Conservation (phyloP, 1,140 invertebrate species). For the Lasioglossum baleicum region DNA sequence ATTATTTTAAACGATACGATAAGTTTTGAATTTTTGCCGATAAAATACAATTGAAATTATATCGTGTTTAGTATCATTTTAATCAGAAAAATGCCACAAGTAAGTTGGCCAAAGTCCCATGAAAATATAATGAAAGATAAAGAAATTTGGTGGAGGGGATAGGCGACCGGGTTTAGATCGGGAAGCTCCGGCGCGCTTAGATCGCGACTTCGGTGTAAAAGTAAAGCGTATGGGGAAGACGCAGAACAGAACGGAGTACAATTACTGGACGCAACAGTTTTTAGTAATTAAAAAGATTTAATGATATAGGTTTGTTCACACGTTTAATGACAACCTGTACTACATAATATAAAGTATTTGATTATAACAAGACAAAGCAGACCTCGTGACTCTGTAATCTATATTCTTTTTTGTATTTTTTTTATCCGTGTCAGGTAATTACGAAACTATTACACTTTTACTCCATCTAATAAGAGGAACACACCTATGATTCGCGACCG, state of each 20-base stretch:
- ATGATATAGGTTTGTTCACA: conserved; percentile 59
- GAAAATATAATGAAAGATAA: too few species aligned
- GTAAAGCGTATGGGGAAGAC: not conserved
- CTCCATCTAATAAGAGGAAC: conserved; percentile 57
- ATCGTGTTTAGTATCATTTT: too few species aligned
- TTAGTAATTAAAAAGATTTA: conserved; percentile 26
- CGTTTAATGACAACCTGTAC: conserved; percentile 66
- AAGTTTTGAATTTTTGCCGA: too few species aligned
- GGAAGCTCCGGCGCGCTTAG: too few species aligned
- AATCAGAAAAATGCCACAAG: too few species aligned
- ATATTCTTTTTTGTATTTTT: conserved; percentile 38
- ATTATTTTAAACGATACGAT: too few species aligned
- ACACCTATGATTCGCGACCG: conserved; percentile 56
- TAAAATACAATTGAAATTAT: too few species aligned
- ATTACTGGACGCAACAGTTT: not conserved
- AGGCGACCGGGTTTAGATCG: too few species aligned
- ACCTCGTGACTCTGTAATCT: conserved; percentile 56
- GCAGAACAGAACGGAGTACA: not conserved
- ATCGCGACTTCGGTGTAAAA: not conserved
- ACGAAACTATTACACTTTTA: conserved; percentile 63
- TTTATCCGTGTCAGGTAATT: conserved; percentile 42
- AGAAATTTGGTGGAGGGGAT: too few species aligned
- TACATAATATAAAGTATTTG: conserved; percentile 67
- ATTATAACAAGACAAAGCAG: conserved; percentile 66
- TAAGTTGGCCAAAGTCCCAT: too few species aligned